A percentile compares a stretch with the other conserved stretches of the same genome.
Conservation (phyloP, 2,888 invertebrate genomes). For the Dryobota labecula region DNA sequence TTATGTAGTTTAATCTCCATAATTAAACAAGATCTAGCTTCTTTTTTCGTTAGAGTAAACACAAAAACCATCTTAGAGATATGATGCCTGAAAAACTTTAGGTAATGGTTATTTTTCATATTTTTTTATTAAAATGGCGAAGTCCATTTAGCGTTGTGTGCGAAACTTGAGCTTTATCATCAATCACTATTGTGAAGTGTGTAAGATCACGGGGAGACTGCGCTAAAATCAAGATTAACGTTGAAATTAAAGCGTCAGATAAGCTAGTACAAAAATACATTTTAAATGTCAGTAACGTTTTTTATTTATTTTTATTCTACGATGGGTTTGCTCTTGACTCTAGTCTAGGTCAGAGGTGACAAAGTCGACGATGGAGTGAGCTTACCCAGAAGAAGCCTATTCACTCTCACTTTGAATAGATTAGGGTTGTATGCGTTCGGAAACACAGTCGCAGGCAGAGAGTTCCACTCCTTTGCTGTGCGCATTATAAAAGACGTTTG, state of each 20-base stretch:
- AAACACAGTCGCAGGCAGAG: no score
- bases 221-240: conserved; percentile 7
- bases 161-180: conserved; percentile 47
- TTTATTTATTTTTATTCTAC: no score
- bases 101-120: conserved; percentile 13
- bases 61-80: conserved; percentile 21
- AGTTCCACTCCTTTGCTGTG: no score
- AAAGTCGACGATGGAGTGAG: no score
- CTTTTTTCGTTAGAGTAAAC: conserved; percentile 16
- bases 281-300: background rate
- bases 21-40: conserved; percentile 21
- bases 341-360: no score
- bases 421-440: no score
- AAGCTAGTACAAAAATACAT: background rate
- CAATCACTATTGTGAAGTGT: conserved; percentile 43
- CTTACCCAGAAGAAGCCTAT: no score
- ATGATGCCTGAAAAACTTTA: background rate
- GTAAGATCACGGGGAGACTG: conserved; percentile 3
- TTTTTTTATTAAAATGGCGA: conserved; percentile 24
- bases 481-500: no score
- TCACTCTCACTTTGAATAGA: no score
- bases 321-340: no score
- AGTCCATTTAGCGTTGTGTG: conserved; percentile 36
- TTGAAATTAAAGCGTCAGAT: background rate
- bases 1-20: conserved; percentile 13